Conservation (phyloP, 1,140 invertebrate species). For the Stegodyphus mimosarum region DNA sequence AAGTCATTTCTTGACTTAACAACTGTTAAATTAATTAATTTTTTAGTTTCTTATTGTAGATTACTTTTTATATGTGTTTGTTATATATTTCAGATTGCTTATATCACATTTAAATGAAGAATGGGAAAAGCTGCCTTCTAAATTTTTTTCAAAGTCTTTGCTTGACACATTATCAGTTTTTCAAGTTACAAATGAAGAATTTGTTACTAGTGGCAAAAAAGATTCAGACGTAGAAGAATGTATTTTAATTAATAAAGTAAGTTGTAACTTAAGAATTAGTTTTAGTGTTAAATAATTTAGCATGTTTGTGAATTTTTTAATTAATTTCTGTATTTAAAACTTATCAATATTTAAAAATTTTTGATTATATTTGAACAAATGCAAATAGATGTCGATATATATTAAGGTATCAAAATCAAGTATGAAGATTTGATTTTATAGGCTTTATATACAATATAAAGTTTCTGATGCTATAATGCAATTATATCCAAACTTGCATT, state of each 20-base stretch:
- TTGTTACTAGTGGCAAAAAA: slow-evolving; percentile 57
- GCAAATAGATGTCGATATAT: too few relatives aligned
- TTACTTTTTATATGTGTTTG: not conserved
- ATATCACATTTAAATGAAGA: slow-evolving; percentile 66
- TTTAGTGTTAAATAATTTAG: not conserved
- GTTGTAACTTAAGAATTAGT: not conserved
- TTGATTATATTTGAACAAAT: too few relatives aligned
- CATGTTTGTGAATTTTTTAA: not conserved
- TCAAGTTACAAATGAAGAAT: slow-evolving; percentile 67
- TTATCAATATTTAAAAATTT: too few relatives aligned
- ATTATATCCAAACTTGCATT: too few relatives aligned
- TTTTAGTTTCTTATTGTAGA: not conserved
- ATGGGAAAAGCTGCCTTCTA: slow-evolving; percentile 63
- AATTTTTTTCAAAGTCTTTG: slow-evolving; percentile 65
- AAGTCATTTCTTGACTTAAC: not conserved
- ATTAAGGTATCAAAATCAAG: too few relatives aligned
- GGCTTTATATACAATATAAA: too few relatives aligned
- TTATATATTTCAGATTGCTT: slow-evolving; percentile 63
- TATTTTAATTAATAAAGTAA: slow-evolving; percentile 59
- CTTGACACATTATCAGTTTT: slow-evolving; percentile 66
- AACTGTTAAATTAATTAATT: not conserved
- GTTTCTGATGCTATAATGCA: too few relatives aligned
- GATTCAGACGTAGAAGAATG: slow-evolving; percentile 51
- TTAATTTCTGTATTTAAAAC: too few relatives aligned
- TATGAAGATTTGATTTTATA: too few relatives aligned